Base-by-base conservation (phyloP, 2,888 invertebrate species). In the Mamestra brassicae region DNA sequence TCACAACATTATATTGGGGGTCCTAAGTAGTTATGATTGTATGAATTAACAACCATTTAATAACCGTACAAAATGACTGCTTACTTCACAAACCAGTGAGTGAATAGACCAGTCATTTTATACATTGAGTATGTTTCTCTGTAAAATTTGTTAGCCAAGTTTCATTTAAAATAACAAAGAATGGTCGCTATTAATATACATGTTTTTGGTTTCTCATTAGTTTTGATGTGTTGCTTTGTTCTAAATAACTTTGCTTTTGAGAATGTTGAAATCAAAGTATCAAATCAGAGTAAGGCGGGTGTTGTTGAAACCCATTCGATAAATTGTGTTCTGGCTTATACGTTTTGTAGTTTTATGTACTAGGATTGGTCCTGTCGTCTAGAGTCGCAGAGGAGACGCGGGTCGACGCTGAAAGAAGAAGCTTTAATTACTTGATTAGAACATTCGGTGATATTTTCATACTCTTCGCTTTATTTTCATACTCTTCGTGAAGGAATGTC, bases 381-480 rank as follows among this genome's bases (percentile, higher is more conserved):
- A 71, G 57, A 52, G 45, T 71, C 45, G 57, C 76, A 78, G 57
- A 52, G 78, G 36, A 63, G 36, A 71, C 62, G 71, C 62, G 45
- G 36, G 78, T 62, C 17, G 45, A 71, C 36, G 76, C 62, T 52
- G 78, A 63, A 78, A 34, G 71, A 76, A 75, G 75, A 76, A 71
- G 34, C 26, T 11, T 26, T 55, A 42, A 17, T 50, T 42, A 61
- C 38, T 71, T 36, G 71, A 61, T 76, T 38, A 67, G 36, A 61
- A 38, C 8, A 71, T 63, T 45, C 55, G 34, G 15, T 69, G 38
- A 50, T 47, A 72, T 55, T 26, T 62, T 42, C 54, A 62, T 47
- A 47, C 36, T 36, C 45, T 47, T 61, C 13, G 13, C 13, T 47
- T 47, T 55, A 72, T 55, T 26, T 62, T 42, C 54, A 62, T 47